phyloP scores from a whole-genome alignment of 2,888 invertebrate species.

The Pecten maximus region DNA sequence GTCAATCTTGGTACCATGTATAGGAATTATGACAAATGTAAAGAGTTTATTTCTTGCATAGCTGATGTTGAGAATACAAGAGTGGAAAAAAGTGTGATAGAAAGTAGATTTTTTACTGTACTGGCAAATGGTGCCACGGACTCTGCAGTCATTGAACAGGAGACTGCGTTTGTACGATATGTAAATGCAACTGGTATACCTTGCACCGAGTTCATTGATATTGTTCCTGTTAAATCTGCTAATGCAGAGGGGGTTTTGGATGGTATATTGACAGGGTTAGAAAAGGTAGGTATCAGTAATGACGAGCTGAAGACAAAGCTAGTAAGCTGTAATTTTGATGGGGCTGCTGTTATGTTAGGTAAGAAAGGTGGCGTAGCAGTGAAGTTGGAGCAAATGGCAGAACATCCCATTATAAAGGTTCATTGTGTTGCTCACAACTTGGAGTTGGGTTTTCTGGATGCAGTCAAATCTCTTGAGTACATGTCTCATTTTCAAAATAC shows the following conservation, averaged over 20 bases:
- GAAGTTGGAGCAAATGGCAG: background rate
- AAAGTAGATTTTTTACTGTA: background rate
- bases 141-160: background rate
- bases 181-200: background rate
- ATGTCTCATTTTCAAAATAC: constrained; percentile 35
- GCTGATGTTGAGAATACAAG: constrained; percentile 20
- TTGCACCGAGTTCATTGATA: constrained; percentile 34
- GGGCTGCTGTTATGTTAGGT: constrained; percentile 36
- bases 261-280: background rate
- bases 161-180: constrained; percentile 22
- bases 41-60: background rate
- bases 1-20: too few species aligned
- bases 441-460: constrained; percentile 3
- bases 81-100: background rate
- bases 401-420: background rate
- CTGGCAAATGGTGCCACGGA: background rate
- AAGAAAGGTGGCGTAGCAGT: background rate
- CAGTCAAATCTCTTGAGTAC: background rate
- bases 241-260: background rate
- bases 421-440: constrained; percentile 39
- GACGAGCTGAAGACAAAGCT: background rate
- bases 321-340: constrained; percentile 38
- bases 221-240: background rate
- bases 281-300: background rate
- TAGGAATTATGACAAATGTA: too few species aligned